Evolutionary conservation across 2,888 invertebrate genomes (phyloP).

Genomic region (Agrochola litura): DNA sequence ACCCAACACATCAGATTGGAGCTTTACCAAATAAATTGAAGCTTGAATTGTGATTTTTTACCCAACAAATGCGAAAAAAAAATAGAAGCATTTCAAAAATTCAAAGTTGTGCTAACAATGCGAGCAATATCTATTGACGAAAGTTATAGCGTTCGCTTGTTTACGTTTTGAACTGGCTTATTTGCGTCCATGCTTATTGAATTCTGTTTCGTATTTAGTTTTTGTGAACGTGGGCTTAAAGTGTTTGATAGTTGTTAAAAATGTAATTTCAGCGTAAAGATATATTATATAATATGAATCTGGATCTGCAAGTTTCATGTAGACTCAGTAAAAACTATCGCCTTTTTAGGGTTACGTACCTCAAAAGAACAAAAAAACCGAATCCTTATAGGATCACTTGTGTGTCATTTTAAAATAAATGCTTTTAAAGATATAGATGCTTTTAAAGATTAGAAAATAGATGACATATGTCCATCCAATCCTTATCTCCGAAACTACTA

Average conservation of each 20-base stretch:
- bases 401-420: too few species aligned
- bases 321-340: not conserved
- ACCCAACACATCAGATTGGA: slow-evolving; percentile 49
- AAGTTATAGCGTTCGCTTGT: slow-evolving; percentile 66
- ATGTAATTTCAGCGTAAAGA: not conserved
- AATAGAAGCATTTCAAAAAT: slow-evolving; percentile 51
- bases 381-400: too few species aligned
- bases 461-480: too few species aligned
- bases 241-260: slow-evolving; percentile 12
- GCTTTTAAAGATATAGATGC: too few species aligned
- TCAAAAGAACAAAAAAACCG: too few species aligned
- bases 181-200: slow-evolving; percentile 71
- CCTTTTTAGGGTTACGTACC: not conserved
- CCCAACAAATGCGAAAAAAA: slow-evolving; percentile 52
- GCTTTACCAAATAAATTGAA: slow-evolving; percentile 47
- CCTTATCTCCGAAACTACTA: too few species aligned
- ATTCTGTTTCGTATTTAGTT: slow-evolving; percentile 65
- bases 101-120: slow-evolving; percentile 67
- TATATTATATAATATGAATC: not conserved
- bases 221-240: slow-evolving; percentile 44
- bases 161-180: slow-evolving; percentile 66
- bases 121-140: slow-evolving; percentile 69
- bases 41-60: slow-evolving; percentile 53
- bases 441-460: too few species aligned
- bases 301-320: not conserved